Base-by-base conservation (phyloP, 2,797 vertebrate genomes). In the Urocyon cinereoargenteus region DNA sequence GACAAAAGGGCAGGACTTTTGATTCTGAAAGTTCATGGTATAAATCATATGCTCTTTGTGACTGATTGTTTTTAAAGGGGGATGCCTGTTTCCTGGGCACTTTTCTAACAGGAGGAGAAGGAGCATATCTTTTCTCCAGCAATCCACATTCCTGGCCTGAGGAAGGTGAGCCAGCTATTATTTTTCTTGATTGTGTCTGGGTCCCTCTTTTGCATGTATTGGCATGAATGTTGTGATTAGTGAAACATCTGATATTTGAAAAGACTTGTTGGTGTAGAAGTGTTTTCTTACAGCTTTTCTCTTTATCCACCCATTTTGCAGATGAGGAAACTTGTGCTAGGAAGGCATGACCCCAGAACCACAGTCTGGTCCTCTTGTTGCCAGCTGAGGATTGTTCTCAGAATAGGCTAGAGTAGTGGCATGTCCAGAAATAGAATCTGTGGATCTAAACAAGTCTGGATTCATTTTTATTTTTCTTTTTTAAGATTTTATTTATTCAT, bases 61-160 rank as follows among this genome's bases (percentile, higher is more conserved):
- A 87, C 53, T 92, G 34, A 66, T 89, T 59, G 82, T 94, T 88
- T n/a, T 98, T 91, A 57, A 97, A 99, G 98, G 99, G 99, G 51
- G 99, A 99, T n/a, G 98, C 98, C 82, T 99, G 99, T 64, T 99
- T 99, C 98, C 98, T 99, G 98, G 99, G 99, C 53, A 97, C 97
- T 86, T 98, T 99, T 83, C 98, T 99, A 95, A 98, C 99, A 2
- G 98, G 97, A 87, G 99, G 99, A 53, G 99, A 99, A 92, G 99
- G 99, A 85, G 99, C 99, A 0, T 99, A 99, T 92, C 95, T 99
- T 96, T 99, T 98, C 98, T 99, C 99, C 72, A 99, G 98, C 98
- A 99, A 98, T 92, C 98, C 98, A 4, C 99, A 99, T 62, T 99
- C 99, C 79, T 98, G 98, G 66, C 99, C 99, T 75, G 99, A 99